Evolutionary conservation across 2,888 invertebrate species (phyloP), one percentile per base, ranked within the genome.

Genomic region (Cerceris ruficornis): DNA sequence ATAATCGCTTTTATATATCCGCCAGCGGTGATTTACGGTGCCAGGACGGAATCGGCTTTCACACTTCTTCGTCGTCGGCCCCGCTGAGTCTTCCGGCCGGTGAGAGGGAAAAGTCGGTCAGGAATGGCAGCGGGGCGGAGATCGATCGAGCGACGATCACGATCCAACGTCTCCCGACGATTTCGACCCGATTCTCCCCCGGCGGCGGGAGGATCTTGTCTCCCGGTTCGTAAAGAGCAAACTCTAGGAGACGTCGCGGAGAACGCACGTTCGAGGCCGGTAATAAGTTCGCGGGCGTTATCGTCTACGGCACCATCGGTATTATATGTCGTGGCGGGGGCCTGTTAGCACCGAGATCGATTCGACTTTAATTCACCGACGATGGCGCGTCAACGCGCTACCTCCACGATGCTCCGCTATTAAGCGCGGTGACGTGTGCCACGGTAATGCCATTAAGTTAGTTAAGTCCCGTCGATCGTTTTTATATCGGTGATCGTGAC

Each of bases 1-100:
- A 83, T 86, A 89, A 88, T 87, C 87, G 85, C 84, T 87, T 87
- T 89, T 84, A 85, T 86, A 71, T 61, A 61, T 69, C 69, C 65
- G 61, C 65, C 28, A 14, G 59, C 46, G 70, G 70, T 77, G 77
- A 76, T 77, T 77, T 70, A 76, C 77, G 76, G 58, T 17, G 46
- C n/a, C 62, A 14, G 52, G 62, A 13, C 28, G 39, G 64, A 65
- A 76, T 76, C 76, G 55, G 60, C 69, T 76, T 77, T 69, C 77
- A 65, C 69, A 17, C 60, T 77, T 69, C 76, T 71, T 71, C 72
- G 58, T 49, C 39, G 17, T 8, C 49, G 50, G 7, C 15, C 2
- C n/a, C 14, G 9, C 2, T 28, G 66, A 17, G 57, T 58, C 8
- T 50, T 75, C 68, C 43, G 55, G 52, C 9, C 46, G 43, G 6